A percentile compares a stretch with the other conserved stretches of the same genome.
Conservation (phyloP, 37 sponge, comb jelly and placozoan genomes). For the Amphimedon queenslandica region DNA sequence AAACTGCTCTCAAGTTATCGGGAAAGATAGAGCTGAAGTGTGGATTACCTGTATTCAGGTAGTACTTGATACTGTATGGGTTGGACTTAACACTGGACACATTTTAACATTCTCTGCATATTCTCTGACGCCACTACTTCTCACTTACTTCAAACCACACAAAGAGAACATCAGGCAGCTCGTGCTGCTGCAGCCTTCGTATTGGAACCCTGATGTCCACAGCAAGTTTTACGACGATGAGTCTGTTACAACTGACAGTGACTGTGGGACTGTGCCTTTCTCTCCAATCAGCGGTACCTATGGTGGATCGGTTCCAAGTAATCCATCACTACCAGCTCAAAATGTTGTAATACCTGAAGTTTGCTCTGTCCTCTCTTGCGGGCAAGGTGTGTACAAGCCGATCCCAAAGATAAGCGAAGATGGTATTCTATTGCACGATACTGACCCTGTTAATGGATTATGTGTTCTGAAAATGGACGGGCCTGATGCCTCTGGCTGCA, state of each 20-base stretch:
- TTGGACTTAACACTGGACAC: constrained; percentile 59
- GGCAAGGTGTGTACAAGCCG: constrained; percentile 22
- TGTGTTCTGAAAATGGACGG: constrained; percentile 42
- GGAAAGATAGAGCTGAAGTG: constrained; percentile 6
- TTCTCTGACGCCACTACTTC: constrained; percentile 14
- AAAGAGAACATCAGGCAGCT: constrained; percentile 29
- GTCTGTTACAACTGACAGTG: background rate
- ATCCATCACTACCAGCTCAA: too few relatives aligned
- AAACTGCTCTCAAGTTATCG: constrained; percentile 27
- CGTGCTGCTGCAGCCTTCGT: constrained; percentile 41
- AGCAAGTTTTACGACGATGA: background rate
- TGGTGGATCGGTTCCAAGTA: background rate
- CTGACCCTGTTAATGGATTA: constrained; percentile 6
- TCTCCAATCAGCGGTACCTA: background rate
- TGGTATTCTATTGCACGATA: background rate
- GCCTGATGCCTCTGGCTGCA: background rate
- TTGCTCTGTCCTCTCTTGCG: constrained; percentile 33
- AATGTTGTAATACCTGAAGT: constrained; percentile 16
- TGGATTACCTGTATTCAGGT: constrained; percentile 29
- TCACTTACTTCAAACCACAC: constrained; percentile 48
- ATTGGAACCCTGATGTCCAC: background rate
- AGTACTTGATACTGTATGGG: constrained; percentile 59
- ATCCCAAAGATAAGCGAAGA: background rate
- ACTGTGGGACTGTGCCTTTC: background rate
- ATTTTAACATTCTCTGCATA: constrained; percentile 31